A percentile compares a stretch with the other conserved stretches of the same genome.
These are phyloP conservation scores for Ornithorhynchus anatinus DNA, from an alignment of 2,113 vertebrate species.

Conservation along the genomic window DNA sequence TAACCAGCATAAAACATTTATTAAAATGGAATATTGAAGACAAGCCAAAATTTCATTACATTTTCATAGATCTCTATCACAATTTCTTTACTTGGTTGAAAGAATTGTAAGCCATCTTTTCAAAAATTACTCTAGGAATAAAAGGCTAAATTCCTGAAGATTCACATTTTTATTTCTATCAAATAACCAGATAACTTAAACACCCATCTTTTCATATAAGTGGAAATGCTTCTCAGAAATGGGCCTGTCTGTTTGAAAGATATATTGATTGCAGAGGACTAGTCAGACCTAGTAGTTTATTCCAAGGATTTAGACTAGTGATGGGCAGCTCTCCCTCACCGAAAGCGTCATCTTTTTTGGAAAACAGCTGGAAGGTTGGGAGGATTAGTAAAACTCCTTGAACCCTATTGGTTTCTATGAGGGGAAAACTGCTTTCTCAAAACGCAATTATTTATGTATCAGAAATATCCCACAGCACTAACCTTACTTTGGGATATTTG, in stretches of 20 bases:
- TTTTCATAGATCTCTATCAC: constrained; percentile 38
- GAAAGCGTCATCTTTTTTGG: background rate
- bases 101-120: constrained; percentile 26
- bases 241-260: background rate
- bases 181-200: background rate
- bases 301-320: background rate
- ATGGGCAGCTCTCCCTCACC: background rate
- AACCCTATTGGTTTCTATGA: background rate
- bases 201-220: background rate
- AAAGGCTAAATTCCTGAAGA: constrained; percentile 5
- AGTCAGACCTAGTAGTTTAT: constrained; percentile 3
- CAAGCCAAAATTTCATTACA: constrained; percentile 28
- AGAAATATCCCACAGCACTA: too few relatives aligned
- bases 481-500: too few relatives aligned
- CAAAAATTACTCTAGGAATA: constrained; percentile 8
- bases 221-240: background rate
- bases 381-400: background rate
- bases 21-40: constrained; percentile 41
- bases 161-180: constrained; percentile 4
- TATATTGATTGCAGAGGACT: background rate
- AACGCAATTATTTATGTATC: background rate
- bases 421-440: background rate
- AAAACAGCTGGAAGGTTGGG: background rate
- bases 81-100: constrained; percentile 35
- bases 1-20: constrained; percentile 50